A percentile compares a stretch with the other conserved stretches of the same genome.
These are phyloP conservation scores for Fistularia commersonii DNA, from an alignment of 2,797 vertebrate species.

Conservation along the genomic window DNA sequence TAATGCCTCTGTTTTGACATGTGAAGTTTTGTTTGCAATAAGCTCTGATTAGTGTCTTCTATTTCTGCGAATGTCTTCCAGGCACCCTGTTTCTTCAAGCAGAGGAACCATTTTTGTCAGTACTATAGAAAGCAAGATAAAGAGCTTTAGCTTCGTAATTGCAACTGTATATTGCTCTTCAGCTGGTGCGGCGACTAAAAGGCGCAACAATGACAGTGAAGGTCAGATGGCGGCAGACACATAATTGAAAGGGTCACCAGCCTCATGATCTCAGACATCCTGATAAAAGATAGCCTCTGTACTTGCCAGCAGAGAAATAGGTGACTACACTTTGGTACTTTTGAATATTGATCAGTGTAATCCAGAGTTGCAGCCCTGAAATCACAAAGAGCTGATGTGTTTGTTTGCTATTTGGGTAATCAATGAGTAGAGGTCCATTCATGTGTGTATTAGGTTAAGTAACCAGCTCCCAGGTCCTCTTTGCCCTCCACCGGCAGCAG, in stretches of 20 bases:
- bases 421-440: slow-evolving; percentile 25
- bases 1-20: background rate
- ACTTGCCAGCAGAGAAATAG: slow-evolving; percentile 8
- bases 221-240: slow-evolving; percentile 54
- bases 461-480: slow-evolving; percentile 45
- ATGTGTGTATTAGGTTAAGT: slow-evolving; percentile 21
- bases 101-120: slow-evolving; percentile 19
- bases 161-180: slow-evolving; percentile 2
- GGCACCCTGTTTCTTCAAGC: slow-evolving; percentile 12
- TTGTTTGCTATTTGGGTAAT: slow-evolving; percentile 1
- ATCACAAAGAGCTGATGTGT: background rate
- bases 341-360: slow-evolving; percentile 6
- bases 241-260: slow-evolving; percentile 42
- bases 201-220: slow-evolving; percentile 38
- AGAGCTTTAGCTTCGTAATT: slow-evolving; percentile 15
- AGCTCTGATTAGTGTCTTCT: slow-evolving; percentile 19
- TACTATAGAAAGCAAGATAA: slow-evolving; percentile 16
- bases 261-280: slow-evolving; percentile 44
- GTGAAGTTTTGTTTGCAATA: slow-evolving; percentile 1
- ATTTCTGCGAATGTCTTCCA: slow-evolving; percentile 28
- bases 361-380: slow-evolving; percentile 2
- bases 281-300: slow-evolving; percentile 39
- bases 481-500: slow-evolving; percentile 40
- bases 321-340: slow-evolving; percentile 11
- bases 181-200: slow-evolving; percentile 14